Conservation (phyloP, 2,888 invertebrate species). For the Digitonthophagus gazella region DNA sequence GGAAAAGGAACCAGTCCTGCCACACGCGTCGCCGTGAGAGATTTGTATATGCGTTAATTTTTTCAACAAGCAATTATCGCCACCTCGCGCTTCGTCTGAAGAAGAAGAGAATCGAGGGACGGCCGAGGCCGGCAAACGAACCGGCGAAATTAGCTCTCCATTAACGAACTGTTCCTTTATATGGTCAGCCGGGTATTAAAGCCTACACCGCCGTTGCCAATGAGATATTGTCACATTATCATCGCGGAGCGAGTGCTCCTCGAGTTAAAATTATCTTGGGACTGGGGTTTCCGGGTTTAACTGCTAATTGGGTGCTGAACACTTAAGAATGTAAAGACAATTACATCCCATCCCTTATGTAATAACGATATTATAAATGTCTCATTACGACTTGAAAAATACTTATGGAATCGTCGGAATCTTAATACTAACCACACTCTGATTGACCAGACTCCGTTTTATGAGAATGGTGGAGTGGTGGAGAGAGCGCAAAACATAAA, state of each 20-base stretch:
- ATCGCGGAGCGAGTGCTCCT: neutral
- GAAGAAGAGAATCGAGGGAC: neutral
- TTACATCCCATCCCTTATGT: too few species aligned
- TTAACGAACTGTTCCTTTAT: slow-evolving; percentile 15
- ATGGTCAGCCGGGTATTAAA: slow-evolving; percentile 14
- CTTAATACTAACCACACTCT: neutral
- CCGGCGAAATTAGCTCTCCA: slow-evolving; percentile 2
- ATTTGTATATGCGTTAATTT: neutral
- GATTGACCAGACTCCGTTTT: too few species aligned
- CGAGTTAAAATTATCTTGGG: neutral
- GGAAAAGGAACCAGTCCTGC: neutral
- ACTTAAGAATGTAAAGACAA: neutral
- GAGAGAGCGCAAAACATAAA: neutral
- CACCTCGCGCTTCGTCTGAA: neutral
- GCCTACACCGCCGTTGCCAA: slow-evolving; percentile 8
- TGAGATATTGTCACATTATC: slow-evolving; percentile 14
- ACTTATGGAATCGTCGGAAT: too few species aligned
- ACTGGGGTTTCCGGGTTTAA: neutral
- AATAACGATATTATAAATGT: too few species aligned
- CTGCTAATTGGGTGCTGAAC: neutral
- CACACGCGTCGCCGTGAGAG: neutral
- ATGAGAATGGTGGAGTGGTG: too few species aligned
- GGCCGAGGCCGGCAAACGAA: neutral
- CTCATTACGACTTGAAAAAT: too few species aligned
- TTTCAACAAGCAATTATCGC: neutral